Evolutionary conservation across 2,888 invertebrate genomes (phyloP).

Genomic region (Apodemia zela): DNA sequence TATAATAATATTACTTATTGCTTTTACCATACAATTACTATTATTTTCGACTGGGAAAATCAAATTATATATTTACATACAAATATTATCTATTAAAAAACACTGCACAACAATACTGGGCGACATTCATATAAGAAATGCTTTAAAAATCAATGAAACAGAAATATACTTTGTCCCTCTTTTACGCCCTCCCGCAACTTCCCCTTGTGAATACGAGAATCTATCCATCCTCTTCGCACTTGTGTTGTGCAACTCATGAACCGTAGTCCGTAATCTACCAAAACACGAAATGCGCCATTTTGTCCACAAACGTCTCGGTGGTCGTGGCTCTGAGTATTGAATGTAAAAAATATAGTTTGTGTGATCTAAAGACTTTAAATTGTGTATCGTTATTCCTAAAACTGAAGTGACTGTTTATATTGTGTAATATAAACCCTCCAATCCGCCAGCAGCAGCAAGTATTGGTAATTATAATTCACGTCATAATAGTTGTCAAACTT

Average conservation of each 20-base stretch:
- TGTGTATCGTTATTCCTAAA: neutral
- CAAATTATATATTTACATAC: too few relatives aligned
- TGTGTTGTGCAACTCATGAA: neutral
- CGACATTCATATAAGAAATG: slow-evolving; percentile 17
- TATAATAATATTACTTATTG: too few relatives aligned
- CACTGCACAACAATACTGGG: neutral
- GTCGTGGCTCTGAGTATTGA: slow-evolving; percentile 8
- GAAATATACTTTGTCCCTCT: neutral
- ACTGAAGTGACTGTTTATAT: neutral
- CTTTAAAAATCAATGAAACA: neutral
- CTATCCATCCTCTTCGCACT: neutral
- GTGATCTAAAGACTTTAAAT: neutral
- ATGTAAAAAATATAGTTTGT: slow-evolving; percentile 7
- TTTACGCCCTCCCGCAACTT: neutral
- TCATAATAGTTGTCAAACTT: neutral
- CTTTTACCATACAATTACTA: too few relatives aligned
- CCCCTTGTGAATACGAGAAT: neutral
- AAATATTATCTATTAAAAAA: too few relatives aligned
- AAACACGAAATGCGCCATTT: slow-evolving; percentile 12
- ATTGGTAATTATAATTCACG: slow-evolving; percentile 7
- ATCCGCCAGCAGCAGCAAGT: neutral
- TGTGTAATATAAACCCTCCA: neutral
- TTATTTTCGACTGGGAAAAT: too few relatives aligned
- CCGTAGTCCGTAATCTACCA: neutral
- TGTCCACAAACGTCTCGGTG: neutral